Conservation (phyloP, 2,113 vertebrate species). For the Microtus oregoni region DNA sequence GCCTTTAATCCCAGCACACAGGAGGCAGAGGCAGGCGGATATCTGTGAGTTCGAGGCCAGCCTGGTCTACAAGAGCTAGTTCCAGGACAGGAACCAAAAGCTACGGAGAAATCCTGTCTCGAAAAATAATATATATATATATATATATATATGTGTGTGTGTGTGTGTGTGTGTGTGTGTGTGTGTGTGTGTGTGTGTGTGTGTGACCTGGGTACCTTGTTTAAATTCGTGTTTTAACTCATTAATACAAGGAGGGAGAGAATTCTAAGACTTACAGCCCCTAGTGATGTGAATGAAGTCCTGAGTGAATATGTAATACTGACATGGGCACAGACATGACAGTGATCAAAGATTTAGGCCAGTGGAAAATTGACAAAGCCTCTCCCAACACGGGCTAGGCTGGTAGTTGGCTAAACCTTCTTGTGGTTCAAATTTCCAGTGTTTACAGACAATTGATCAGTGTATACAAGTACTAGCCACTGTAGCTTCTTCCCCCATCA, state of each 20-base stretch:
- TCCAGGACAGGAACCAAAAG: too few species aligned
- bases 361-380: neutral
- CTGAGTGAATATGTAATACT: neutral
- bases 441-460: neutral
- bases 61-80: too few species aligned
- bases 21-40: too few species aligned
- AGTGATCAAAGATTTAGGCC: neutral
- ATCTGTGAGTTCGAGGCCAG: too few species aligned
- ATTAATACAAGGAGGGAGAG: neutral
- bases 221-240: neutral
- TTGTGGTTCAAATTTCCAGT: neutral
- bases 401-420: neutral
- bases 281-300: neutral
- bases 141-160: too few species aligned
- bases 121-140: too few species aligned
- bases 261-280: neutral
- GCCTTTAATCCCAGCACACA: too few species aligned
- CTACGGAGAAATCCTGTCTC: too few species aligned
- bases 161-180: accelerated
- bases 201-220: neutral
- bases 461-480: neutral
- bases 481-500: neutral
- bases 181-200: too few species aligned
- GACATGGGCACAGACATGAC: neutral
- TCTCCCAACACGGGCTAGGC: neutral